Base-by-base conservation (phyloP, 1,140 invertebrate genomes). In the Bacillus rossius region DNA sequence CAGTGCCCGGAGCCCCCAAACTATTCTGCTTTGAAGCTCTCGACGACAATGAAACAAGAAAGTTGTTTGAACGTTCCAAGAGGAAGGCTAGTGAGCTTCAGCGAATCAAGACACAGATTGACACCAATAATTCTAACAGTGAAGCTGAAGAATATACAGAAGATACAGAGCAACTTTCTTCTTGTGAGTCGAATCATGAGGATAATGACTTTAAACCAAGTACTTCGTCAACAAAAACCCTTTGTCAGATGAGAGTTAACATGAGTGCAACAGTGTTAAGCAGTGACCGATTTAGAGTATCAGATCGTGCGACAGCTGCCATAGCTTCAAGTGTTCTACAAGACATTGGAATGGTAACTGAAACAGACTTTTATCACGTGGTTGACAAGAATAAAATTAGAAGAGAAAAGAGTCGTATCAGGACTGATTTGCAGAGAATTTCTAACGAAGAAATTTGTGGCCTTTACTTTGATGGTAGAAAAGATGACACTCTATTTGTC, bases 361-460 rank as follows among this genome's bases (percentile, higher is more conserved):
- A 57, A n/a, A 23, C 42, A 37, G 55, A 63, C 23, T 14, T 17
- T 22, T 60, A 52, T 45, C 23, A 60, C 53, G 48, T 66, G 43
- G 62, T 71, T 37, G 69, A 71, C 34, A 64, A 55, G 53, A 60
- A 56, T 57, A 70, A 70, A 57, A 14, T 71, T 34, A 60, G 64
- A 38, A 65, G 67, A 62, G 60, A 60, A 60, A 61, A 55, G 54
- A 51, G 42, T 16, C 62, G 59, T 50, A 57, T 54, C 14, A 57
- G 65, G 58, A 50, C 59, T 51, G 56, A 55, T 55, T 22, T 55
- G 37, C 8, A 55, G 43, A 43, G 43, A 7, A 45, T n/a, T 7
- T 25, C 43, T 45, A 19, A 19, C n/a, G 43, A 45, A 45, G 29
- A 45, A 45, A 45, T 19, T 45, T 45, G 43, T 19, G 49, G 49